Evolutionary conservation across 1,140 invertebrate species (phyloP), one percentile per base, ranked within the genome.

Genomic region (Tetragonula clypearis): DNA sequence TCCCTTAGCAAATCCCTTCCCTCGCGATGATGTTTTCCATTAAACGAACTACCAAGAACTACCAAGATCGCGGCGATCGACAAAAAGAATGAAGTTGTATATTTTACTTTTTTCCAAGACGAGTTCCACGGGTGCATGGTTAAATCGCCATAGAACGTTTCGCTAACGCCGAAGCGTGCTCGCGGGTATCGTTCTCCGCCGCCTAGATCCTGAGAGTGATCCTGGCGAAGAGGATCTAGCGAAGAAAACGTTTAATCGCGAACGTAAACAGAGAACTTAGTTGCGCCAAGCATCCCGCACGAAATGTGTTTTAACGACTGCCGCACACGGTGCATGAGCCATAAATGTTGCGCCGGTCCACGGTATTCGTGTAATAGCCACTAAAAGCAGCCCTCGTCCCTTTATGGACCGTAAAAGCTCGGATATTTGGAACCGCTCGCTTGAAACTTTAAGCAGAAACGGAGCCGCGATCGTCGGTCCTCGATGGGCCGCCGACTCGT

Each of bases 301-400:
- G 88, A 84, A 80, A 90, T 90, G 80, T 74, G 73, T 86, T 90
- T 90, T 90, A 90, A 90, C 86, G 89, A 88, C 87, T 85, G 82
- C 81, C 84, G 86, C 89, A 90, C 87, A 90, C 82, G 75, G 89
- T 85, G 82, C 81, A 79, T 65, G 55, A 90, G 87, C 89, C 89
- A 87, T 90, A 90, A 90, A 90, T 90, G 87, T 90, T 90, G 86
- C 87, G 82, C 71, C 79, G 71, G 78, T 66, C 73, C 72, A 66
- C 76, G 74, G 86, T 49, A 90, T 90, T 85, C 85, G 87, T 88
- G 90, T 90, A 90, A 90, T 88, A 90, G 90, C 90, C 90, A 90
- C 89, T 90, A 87, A 90, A 90, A 90, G 84, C 76, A 83, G 88
- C 85, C 79, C 91, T 87, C 88, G 85, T 82, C 84, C 77, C 79